Base-by-base conservation (phyloP, 2,797 vertebrate species). In the Tiaroga cobitis region DNA sequence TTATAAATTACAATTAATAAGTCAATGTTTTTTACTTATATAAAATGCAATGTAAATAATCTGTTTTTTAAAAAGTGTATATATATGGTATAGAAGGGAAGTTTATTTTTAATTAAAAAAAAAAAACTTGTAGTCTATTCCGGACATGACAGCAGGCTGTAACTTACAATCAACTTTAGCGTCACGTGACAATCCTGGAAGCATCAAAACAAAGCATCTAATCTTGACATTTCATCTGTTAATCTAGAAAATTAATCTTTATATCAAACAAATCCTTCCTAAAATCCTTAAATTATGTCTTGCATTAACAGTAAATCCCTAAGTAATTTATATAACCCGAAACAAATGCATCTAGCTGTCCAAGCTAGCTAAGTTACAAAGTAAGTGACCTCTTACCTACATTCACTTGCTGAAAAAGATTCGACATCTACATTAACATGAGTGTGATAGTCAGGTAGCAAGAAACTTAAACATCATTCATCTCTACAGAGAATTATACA, bases 361-460 rank as follows among this genome's bases (percentile, higher is more conserved):
- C 13, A 80, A 51, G 19, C 46, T 37, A 59, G 21, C 34, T n/a
- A n/a, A n/a, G n/a, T n/a, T n/a, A 26, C 13, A 19, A 7, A 51
- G 24, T 63, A 6, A 72, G 21, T 86, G 87, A 78, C 84, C 89
- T 67, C 37, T 89, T 82, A 89, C 90, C 89, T 88, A 88, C 83
- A 88, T 83, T 79, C 19, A 56, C 29, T 72, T 19, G 10, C 77
- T 73, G 26, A 72, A 70, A 79, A 70, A 78, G 3, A 37, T 13
- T 26, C 21, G 15, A 80, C 77, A 7, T 67, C 41, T 67, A 11
- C 77, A 61, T 72, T 34, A 5, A 46, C 2, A 24, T 11, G 2
- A 19, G 65, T 54, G 43, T 51, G 1, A 75, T 26, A 43, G 61
- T 43, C 46, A 77, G 7, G 5, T n/a, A 8, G 18, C n/a, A 37